Evolutionary conservation across 2,113 vertebrate genomes (phyloP), one percentile per base, ranked within the genome.

Genomic region (Gadus macrocephalus): DNA sequence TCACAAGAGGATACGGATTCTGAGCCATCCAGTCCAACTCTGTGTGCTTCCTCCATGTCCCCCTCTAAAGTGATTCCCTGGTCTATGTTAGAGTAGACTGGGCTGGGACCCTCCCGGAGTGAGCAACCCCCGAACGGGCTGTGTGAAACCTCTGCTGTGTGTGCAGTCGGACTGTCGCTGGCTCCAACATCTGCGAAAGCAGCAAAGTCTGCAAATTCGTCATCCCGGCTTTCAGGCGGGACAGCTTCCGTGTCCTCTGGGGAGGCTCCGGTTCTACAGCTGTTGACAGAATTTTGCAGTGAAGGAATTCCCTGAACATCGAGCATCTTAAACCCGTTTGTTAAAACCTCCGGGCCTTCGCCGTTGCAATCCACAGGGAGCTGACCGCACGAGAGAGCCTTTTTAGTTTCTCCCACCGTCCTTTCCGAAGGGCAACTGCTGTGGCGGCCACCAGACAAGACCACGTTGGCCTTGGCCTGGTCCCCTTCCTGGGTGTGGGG

Each of bases 201-300:
- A 71, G 94, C 87, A 91, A 98, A 98, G 87, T 96, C 95, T 64
- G 94, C 93, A 89, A 96, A 97, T 38, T 93, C 92, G 35, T 94
- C 91, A 77, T 83, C 80, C 55, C 85, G 77, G 79, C 86, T 92
- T 73, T 76, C 76, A 58, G 42, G 74, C 11, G 80, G 86, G 56
- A 28, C 3, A 69, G 85, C 76, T 74, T 86, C 89, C 65, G 56
- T 81, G 81, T 88, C 87, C 76, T 81, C 79, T 35, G 78, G 78
- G 87, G 88, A 82, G 69, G 65, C 86, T 88, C 89, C 90, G 91
- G 81, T 90, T 64, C 60, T 11, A 15, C 62, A 60, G 42, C 42
- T 64, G 49, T 77, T 74, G 73, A 79, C 77, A 75, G 79, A 80
- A 19, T 71, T 73, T 89, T 70, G 84, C 0, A 66, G 79, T 20